Evolutionary conservation across 2,797 vertebrate species (phyloP), one percentile per base, ranked within the genome.

Genomic region (Danio albolineatus): DNA sequence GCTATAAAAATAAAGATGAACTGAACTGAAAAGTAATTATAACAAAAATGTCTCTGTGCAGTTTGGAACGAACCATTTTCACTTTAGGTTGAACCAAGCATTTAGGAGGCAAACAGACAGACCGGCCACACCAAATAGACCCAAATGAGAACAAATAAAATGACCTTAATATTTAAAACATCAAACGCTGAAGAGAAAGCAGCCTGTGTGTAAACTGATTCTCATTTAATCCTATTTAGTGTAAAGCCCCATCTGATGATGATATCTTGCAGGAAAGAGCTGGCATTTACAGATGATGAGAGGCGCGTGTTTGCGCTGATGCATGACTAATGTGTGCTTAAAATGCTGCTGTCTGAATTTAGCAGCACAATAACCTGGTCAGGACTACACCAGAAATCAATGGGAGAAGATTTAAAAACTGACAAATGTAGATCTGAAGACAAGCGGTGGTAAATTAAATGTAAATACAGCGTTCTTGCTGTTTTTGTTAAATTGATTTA

Each of bases 221-320:
- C n/a, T 10, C 12, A 69, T 56, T 43, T 56, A 72, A 72, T 72
- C 53, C 39, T 72, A 56, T 72, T 56, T 72, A 56, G 69, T 71
- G 69, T 71, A 56, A 71, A 43, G 36, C 2, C 10, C 10, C 39
- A 72, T 44, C 17, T 0, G 17, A 57, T 49, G 28, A 4, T 51
- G 48, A 51, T 51, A 19, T 21, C 36, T 71, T 56, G 51, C 69
- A n/a, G 41, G 49, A 41, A 66, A 66, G 12, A 64, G 59, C 54
- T 59, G 54, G 16, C n/a, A 46, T 38, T 39, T 36, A 67, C 44
- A 43, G 17, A 17, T 56, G 36, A 41, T 10, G 17, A 57, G 70
- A 72, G 70, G 38, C 19, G 2, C 39, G 2, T 41, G 60, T 54
- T 54, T 7, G 7, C 67, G 16, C 70, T 57, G 5, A 39, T 28